Conservation (phyloP, 2,888 invertebrate genomes). For the Vanessa cardui region DNA sequence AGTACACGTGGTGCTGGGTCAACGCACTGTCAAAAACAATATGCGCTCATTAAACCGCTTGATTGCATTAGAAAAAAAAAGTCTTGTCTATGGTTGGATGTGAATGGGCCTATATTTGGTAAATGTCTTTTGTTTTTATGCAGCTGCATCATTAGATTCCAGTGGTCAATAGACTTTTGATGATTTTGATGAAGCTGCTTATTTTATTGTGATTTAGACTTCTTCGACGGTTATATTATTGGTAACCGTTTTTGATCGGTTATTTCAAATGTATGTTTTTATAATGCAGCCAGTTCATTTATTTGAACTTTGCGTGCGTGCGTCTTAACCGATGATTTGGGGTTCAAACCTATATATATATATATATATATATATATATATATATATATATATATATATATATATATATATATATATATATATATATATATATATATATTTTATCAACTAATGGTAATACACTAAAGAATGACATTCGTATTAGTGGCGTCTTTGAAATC, state of each 20-base stretch:
- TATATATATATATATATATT: too few relatives aligned
- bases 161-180: slow-evolving; percentile 42
- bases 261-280: neutral
- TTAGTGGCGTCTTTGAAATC: too few relatives aligned
- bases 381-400: too few relatives aligned
- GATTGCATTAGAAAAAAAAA: slow-evolving; percentile 49
- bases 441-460: too few relatives aligned
- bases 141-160: slow-evolving; percentile 55
- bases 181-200: neutral
- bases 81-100: slow-evolving; percentile 35
- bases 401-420: too few relatives aligned
- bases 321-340: too few relatives aligned
- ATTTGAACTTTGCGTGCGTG: too few relatives aligned
- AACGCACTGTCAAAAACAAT: slow-evolving; percentile 66
- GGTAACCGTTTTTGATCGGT: neutral
- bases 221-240: neutral
- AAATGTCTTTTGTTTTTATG: slow-evolving; percentile 59
- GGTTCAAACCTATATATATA: too few relatives aligned
- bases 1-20: slow-evolving; percentile 71
- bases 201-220: neutral
- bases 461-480: too few relatives aligned
- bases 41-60: slow-evolving; percentile 56
- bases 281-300: too few relatives aligned
- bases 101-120: slow-evolving; percentile 42
- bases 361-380: too few relatives aligned